phyloP scores from a whole-genome alignment of 2,113 vertebrate species.

The Neogale vison region DNA sequence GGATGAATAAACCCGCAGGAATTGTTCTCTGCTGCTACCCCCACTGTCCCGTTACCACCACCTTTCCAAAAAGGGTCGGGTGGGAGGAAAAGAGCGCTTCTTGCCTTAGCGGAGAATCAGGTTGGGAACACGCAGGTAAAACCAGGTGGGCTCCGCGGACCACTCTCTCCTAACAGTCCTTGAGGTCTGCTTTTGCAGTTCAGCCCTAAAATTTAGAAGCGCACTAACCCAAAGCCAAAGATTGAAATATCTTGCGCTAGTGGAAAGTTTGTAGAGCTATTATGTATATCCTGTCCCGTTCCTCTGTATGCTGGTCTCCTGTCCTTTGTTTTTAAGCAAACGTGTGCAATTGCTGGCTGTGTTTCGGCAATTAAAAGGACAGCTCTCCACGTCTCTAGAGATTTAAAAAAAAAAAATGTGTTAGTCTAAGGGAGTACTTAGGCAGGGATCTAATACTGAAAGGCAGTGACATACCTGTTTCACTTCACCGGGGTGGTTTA shows the following conservation, averaged over 20 bases:
- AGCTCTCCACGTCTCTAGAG: neutral
- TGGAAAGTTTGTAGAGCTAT: neutral
- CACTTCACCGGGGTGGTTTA: neutral
- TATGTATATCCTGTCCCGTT: neutral
- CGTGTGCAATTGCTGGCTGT: neutral
- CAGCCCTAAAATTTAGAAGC: neutral
- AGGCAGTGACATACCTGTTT: neutral
- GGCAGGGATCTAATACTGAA: neutral
- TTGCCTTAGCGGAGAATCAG: slow-evolving; percentile 9
- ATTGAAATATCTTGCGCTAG: neutral
- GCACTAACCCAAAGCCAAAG: neutral
- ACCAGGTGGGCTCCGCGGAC: neutral
- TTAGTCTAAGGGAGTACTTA: neutral
- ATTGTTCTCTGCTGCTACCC: neutral
- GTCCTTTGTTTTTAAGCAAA: slow-evolving; percentile 33
- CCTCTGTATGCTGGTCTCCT: neutral
- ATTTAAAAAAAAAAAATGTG: neutral
- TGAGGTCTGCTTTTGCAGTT: neutral
- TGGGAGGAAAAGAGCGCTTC: neutral
- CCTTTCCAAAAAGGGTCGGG: slow-evolving; percentile 1
- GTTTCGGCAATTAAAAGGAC: neutral
- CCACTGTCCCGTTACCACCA: neutral
- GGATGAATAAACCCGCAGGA: neutral
- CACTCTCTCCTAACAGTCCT: neutral
- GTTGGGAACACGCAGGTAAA: slow-evolving; percentile 57